Evolutionary conservation across 2,888 invertebrate species (phyloP).

Genomic region (Pedicia rivosa): DNA sequence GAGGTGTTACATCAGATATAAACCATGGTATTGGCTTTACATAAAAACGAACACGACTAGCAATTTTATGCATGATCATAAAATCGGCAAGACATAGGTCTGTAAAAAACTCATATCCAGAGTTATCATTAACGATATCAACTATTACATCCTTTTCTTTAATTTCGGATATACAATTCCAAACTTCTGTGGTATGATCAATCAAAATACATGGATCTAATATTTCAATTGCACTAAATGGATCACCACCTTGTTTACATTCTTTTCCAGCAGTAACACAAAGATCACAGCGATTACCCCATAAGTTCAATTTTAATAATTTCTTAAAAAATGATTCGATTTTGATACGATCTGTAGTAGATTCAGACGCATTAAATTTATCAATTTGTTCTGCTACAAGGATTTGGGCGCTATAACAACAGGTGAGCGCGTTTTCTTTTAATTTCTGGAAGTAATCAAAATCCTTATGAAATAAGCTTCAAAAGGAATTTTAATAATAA

Average conservation of each 20-base stretch:
- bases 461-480: constrained; percentile 39
- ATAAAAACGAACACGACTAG: constrained; percentile 61
- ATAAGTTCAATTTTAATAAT: constrained; percentile 43
- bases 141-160: constrained; percentile 16
- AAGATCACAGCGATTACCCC: constrained; percentile 93
- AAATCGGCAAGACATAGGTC: constrained; percentile 80
- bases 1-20: constrained; percentile 69
- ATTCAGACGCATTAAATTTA: no score
- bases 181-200: constrained; percentile 41
- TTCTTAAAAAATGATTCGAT: constrained; percentile 6
- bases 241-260: constrained; percentile 35
- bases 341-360: no score
- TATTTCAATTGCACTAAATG: constrained; percentile 36
- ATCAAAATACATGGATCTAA: constrained; percentile 42
- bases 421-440: constrained; percentile 45
- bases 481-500: constrained; percentile 17
- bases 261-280: constrained; percentile 65
- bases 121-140: constrained; percentile 80
- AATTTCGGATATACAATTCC: constrained; percentile 28
- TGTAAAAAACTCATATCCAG: constrained; percentile 82
- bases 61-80: constrained; percentile 43
- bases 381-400: constrained; percentile 9
- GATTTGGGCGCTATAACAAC: constrained; percentile 19
- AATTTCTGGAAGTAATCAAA: constrained; percentile 67
- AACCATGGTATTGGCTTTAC: constrained; percentile 90